phyloP scores from a whole-genome alignment of 37 sponge, comb jelly and placozoan species.

The Crambe crambe region DNA sequence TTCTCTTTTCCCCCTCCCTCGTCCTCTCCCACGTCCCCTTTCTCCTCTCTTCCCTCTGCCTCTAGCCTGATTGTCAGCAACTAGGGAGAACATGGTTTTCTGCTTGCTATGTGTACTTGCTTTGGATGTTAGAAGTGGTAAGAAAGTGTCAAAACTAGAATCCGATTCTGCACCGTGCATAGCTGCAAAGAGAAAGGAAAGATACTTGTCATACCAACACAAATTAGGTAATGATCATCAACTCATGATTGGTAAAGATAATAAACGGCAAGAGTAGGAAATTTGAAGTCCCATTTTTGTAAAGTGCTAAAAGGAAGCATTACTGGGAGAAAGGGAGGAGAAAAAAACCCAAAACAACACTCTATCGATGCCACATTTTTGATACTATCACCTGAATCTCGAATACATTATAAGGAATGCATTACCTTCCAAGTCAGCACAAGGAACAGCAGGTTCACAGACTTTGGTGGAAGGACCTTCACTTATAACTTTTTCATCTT shows the following conservation, averaged over 20 bases:
- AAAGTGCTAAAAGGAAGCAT: too few species aligned
- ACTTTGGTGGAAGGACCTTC: not conserved
- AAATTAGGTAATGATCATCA: too few species aligned
- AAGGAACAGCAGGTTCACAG: not conserved
- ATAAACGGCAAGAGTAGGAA: too few species aligned
- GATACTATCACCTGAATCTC: too few species aligned
- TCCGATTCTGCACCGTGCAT: not conserved
- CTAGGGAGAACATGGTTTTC: not conserved
- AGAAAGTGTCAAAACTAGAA: not conserved
- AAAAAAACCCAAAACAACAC: too few species aligned
- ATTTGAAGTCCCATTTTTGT: too few species aligned
- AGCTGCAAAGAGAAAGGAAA: too few species aligned
- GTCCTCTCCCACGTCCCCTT: not conserved
- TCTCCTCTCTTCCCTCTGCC: constrained; percentile 15
- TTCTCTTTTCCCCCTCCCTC: constrained; percentile 2
- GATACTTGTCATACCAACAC: too few species aligned
- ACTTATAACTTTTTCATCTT: not conserved
- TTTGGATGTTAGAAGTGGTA: not conserved
- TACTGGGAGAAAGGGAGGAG: too few species aligned
- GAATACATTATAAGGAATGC: too few species aligned
- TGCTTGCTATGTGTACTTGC: not conserved
- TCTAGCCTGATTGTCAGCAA: constrained; percentile 2
- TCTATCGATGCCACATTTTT: too few species aligned
- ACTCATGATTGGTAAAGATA: too few species aligned
- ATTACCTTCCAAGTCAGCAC: not conserved